Percentiles rank a stretch among this genome's conserved stretches.
phyloP scores from a whole-genome alignment of 37 sponge, comb jelly and placozoan species.

The Beroe ovata region DNA sequence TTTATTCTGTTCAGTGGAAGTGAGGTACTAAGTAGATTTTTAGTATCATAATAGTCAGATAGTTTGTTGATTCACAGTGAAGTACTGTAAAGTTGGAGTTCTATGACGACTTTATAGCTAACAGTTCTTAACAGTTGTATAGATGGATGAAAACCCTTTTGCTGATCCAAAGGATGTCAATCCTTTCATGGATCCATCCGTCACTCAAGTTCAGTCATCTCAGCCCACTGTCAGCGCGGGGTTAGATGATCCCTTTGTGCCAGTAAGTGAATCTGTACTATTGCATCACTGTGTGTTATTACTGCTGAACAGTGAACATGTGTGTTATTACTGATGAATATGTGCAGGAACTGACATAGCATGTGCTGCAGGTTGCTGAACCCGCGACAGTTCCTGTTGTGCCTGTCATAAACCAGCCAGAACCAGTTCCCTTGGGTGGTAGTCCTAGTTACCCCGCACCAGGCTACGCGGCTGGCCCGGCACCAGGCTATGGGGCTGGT shows the following conservation, averaged over 20 bases:
- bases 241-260: conserved; percentile 24
- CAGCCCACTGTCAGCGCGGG: conserved; percentile 21
- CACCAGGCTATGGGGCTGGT: not conserved
- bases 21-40: too few species aligned
- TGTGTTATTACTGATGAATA: too few species aligned
- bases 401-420: conserved; percentile 27
- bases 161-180: conserved; percentile 53
- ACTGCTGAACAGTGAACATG: too few species aligned
- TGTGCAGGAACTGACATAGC: too few species aligned
- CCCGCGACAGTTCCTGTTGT: conserved; percentile 38
- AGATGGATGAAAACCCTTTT: conserved; percentile 66
- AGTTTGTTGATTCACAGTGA: too few species aligned
- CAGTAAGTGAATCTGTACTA: too few species aligned
- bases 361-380: conserved; percentile 19
- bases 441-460: not conserved
- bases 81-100: too few species aligned
- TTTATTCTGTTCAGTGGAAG: too few species aligned
- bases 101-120: too few species aligned
- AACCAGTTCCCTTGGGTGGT: too few species aligned
- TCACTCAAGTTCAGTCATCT: not conserved
- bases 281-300: too few species aligned
- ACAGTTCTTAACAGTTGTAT: not conserved
- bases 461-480: not conserved
- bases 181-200: conserved; percentile 53
- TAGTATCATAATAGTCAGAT: too few species aligned